Conservation (phyloP, 2,113 vertebrate genomes). For the Ageneiosus marmoratus region DNA sequence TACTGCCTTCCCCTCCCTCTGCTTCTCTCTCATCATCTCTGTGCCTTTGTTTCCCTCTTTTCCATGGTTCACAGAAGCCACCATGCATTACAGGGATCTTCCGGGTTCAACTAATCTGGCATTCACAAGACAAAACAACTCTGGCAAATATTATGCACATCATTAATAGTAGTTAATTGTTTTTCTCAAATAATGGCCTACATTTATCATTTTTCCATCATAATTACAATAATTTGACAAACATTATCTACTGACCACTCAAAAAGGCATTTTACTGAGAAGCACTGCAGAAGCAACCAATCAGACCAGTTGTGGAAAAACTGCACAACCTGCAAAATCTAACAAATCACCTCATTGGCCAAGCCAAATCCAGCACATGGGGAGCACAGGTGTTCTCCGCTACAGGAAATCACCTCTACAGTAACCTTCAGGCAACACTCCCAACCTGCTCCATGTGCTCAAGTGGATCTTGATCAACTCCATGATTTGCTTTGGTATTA, state of each 20-base stretch:
- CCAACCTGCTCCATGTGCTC: conserved; percentile 39
- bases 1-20: conserved; percentile 56
- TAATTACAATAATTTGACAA: background rate
- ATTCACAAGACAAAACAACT: conserved; percentile 27
- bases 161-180: conserved; percentile 3
- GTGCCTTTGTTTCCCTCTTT: conserved; percentile 57
- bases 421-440: conserved; percentile 50
- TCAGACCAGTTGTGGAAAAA: conserved; percentile 9
- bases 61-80: conserved; percentile 28
- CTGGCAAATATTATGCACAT: conserved; percentile 20
- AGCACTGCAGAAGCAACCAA: background rate
- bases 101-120: conserved; percentile 27
- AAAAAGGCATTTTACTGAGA: background rate
- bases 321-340: conserved; percentile 42
- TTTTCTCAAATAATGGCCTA: background rate
- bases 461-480: conserved; percentile 46
- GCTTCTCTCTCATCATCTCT: background rate
- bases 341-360: conserved; percentile 2
- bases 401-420: conserved; percentile 45
- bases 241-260: background rate
- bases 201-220: background rate
- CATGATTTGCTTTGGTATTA: conserved; percentile 47
- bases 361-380: conserved; percentile 24
- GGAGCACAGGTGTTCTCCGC: conserved; percentile 54
- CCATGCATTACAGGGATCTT: conserved; percentile 21